phyloP scores from a whole-genome alignment of 2,888 invertebrate species.

The Dynastes tityus region DNA sequence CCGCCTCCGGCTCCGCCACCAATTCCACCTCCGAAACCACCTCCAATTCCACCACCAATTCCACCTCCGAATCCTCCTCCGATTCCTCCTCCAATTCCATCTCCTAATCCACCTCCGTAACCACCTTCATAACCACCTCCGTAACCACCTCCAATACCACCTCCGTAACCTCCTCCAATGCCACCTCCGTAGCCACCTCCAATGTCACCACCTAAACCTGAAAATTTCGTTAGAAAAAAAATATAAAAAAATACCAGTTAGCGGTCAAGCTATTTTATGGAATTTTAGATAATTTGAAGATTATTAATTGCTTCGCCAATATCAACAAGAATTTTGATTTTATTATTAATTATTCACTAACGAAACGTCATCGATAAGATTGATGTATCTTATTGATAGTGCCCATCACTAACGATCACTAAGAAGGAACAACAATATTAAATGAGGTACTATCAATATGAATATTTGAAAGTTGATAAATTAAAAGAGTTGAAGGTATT shows the following conservation, averaged over 20 bases:
- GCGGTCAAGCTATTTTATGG: no score
- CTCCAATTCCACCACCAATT: slow-evolving; percentile 59
- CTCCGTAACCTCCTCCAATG: slow-evolving; percentile 36
- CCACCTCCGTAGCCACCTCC: slow-evolving; percentile 31
- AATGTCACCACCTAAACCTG: slow-evolving; percentile 4
- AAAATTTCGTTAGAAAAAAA: background rate
- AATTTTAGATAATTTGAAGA: no score
- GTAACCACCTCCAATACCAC: slow-evolving; percentile 24
- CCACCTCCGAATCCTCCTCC: slow-evolving; percentile 54
- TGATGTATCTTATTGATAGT: no score
- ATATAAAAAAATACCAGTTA: no score
- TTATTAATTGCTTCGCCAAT: no score
- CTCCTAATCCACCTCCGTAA: slow-evolving; percentile 55
- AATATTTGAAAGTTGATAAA: background rate
- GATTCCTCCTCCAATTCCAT: slow-evolving; percentile 49
- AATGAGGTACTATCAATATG: no score
- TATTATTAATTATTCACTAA: no score
- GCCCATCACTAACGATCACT: no score
- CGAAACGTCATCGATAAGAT: no score
- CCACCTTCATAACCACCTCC: slow-evolving; percentile 50
- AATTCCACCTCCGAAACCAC: slow-evolving; percentile 58
- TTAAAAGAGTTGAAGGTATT: background rate
- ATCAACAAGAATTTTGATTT: no score
- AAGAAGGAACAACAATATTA: no score
- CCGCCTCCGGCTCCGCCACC: slow-evolving; percentile 63